phyloP scores from a whole-genome alignment of 2,888 invertebrate genomes.

The Drosophila diplacantha region DNA sequence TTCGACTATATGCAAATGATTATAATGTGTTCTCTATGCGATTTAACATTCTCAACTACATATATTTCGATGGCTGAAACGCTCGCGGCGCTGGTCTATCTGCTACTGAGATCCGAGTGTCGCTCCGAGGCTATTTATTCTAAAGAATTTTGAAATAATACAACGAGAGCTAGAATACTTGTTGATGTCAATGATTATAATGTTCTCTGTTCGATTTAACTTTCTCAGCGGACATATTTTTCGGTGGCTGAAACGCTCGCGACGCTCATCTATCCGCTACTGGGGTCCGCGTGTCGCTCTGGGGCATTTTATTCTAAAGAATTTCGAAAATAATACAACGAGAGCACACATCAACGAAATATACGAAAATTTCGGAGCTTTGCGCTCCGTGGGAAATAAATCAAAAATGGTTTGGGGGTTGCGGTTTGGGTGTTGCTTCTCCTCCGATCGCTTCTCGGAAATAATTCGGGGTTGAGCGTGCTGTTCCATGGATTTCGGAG shows the following conservation, averaged over 20 bases:
- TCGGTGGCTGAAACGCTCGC: conserved; percentile 57
- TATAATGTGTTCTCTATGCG: conserved; percentile 14
- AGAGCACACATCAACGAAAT: conserved; percentile 7
- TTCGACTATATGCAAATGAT: conserved; percentile 35
- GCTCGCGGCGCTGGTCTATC: conserved; percentile 62
- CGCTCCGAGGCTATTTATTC: conserved; percentile 22
- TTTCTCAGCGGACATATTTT: conserved; percentile 27
- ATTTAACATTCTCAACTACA: conserved; percentile 20
- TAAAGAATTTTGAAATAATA: conserved; percentile 43
- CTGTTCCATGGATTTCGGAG: conserved; percentile 14
- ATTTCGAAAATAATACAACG: conserved; percentile 55
- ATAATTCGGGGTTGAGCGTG: conserved; percentile 24
- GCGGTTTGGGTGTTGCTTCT: neutral
- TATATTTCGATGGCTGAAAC: conserved; percentile 48
- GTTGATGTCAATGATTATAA: conserved; percentile 26
- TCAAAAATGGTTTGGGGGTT: conserved; percentile 15
- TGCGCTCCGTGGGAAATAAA: conserved; percentile 35
- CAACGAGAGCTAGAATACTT: conserved; percentile 18
- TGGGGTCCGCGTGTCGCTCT: conserved; percentile 49
- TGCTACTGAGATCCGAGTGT: conserved; percentile 55
- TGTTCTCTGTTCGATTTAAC: conserved; percentile 14
- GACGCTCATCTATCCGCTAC: conserved; percentile 62
- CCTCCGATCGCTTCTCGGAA: conserved; percentile 25
- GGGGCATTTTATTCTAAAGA: conserved; percentile 52
- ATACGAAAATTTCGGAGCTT: conserved; percentile 24